Evolutionary conservation across 2,888 invertebrate genomes (phyloP), one percentile per base, ranked within the genome.

Genomic region (Leuctra nigra): DNA sequence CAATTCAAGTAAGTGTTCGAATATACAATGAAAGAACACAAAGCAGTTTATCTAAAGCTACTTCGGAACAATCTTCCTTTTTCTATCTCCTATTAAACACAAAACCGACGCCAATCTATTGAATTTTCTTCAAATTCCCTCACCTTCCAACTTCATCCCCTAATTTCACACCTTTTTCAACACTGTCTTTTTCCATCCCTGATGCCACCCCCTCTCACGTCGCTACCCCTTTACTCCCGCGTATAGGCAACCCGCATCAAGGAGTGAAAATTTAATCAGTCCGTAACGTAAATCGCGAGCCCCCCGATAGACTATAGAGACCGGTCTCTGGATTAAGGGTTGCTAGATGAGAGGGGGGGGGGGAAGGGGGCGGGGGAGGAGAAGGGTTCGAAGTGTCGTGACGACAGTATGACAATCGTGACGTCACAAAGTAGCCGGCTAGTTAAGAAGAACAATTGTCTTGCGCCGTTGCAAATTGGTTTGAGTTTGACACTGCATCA

Each of bases 271-370:
- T 29, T 29, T 29, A 29, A 29, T 29, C 29, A 29, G 29, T 29
- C 29, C 29, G 29, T 11, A 7, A 29, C 29, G 29, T 29, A 29
- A 29, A 6, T 29, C 20, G 9, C 33, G 41, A 22, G 33, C 54
- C 29, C 18, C n/a, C 14, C 54, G 33, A 54, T 54, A 35, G 54
- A 35, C 23, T n/a, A n/a, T 35, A 54, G 44, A 44, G 33, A 14
- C 16, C 23, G 22, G 23, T 22, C 46, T 13, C 29, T 14, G 2
- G 23, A 48, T 48, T 23, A 1, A 9, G 6, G 48, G 16, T 18
- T 9, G 25, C 23, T 16, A 2, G 16, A 13, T 11, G 1, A 25
- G 29, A 16, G 24, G 22, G 29, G 44, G 54, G 39, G 22, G 23
- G 53, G 20, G 24, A 25, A 13, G 39, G 41, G 2, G 53, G 38